These are phyloP conservation scores for Mesaphorura yosii DNA, from an alignment of 1,140 invertebrate species.

Conservation along the genomic window DNA sequence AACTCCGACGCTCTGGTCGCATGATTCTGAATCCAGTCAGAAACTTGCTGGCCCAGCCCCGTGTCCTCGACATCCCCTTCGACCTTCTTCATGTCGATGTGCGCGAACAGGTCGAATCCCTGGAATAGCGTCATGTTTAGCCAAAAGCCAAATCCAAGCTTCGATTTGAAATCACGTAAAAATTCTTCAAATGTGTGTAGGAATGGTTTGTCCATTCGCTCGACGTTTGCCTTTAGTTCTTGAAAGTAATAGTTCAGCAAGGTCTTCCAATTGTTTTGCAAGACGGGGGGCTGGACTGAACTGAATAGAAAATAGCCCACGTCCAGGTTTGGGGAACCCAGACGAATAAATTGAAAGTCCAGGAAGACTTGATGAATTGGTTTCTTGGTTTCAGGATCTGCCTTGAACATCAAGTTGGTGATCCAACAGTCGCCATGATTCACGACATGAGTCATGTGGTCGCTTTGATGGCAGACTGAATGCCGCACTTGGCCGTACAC, in stretches of 20 bases:
- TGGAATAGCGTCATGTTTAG: too few species aligned
- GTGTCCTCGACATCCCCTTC: too few species aligned
- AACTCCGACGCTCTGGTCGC: too few species aligned
- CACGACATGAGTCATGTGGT: neutral
- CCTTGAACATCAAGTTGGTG: slow-evolving; percentile 4
- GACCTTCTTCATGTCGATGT: too few species aligned
- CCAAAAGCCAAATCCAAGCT: too few species aligned
- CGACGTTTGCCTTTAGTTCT: neutral
- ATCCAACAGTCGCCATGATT: slow-evolving; percentile 11
- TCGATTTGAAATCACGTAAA: too few species aligned
- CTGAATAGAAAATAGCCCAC: neutral
- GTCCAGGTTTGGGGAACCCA: neutral
- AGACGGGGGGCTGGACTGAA: neutral
- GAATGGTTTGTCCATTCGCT: neutral
- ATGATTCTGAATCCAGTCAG: too few species aligned
- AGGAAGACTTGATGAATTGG: neutral
- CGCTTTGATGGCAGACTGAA: neutral
- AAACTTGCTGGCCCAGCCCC: too few species aligned
- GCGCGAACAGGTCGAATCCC: too few species aligned
- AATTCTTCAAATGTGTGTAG: neutral
- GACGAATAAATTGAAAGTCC: slow-evolving; percentile 3
- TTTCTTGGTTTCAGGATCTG: neutral
- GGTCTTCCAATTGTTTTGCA: neutral
- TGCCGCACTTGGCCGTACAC: too few species aligned
- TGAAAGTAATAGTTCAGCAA: neutral